Evolutionary conservation across 2,888 invertebrate genomes (phyloP).

Genomic region (Cremastinae sp.): DNA sequence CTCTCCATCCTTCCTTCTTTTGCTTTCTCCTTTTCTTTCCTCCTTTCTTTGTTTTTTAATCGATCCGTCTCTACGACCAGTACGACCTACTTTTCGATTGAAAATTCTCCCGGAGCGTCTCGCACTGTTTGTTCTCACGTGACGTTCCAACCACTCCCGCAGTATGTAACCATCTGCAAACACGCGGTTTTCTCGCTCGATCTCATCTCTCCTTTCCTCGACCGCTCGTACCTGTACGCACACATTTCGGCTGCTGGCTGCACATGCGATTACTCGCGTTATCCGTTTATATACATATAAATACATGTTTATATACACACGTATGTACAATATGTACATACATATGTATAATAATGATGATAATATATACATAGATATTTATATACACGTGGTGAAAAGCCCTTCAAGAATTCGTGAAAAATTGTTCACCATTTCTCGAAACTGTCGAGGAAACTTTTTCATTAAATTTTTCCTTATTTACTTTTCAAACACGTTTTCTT

Average conservation of each 20-base stretch:
- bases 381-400: too few relatives aligned
- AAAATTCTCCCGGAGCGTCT: slow-evolving; percentile 54
- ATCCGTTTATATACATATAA: slow-evolving; percentile 24
- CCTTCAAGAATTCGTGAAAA: too few relatives aligned
- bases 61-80: slow-evolving; percentile 51
- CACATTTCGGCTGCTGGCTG: not conserved
- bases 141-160: slow-evolving; percentile 59
- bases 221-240: not conserved
- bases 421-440: too few relatives aligned
- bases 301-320: too few relatives aligned
- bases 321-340: too few relatives aligned
- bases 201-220: slow-evolving; percentile 25
- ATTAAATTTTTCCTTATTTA: too few relatives aligned
- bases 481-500: too few relatives aligned
- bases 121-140: slow-evolving; percentile 58
- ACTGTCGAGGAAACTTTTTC: too few relatives aligned
- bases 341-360: too few relatives aligned
- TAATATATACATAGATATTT: too few relatives aligned
- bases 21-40: slow-evolving; percentile 1
- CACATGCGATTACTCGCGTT: slow-evolving; percentile 6
- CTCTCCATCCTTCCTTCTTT: slow-evolving; percentile 2
- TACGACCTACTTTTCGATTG: slow-evolving; percentile 59
- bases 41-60: slow-evolving; percentile 52
- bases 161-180: slow-evolving; percentile 52
- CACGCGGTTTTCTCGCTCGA: slow-evolving; percentile 48